Evolutionary conservation across 2,888 invertebrate genomes (phyloP).

Genomic region (Eudemis profundana): DNA sequence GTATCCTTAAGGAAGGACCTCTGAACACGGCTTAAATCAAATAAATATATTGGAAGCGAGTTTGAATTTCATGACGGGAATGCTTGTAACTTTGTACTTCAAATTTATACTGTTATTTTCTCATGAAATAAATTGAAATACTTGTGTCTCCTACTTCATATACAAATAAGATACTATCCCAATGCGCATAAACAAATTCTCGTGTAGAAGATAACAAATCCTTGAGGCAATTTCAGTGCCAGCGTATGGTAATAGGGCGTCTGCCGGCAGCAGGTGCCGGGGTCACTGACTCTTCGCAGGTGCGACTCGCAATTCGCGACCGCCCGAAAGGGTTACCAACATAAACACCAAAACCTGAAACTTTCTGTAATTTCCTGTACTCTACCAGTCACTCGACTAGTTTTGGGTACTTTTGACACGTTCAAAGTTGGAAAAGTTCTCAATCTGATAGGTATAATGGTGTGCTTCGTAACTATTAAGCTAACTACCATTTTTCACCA

Average conservation of each 20-base stretch:
- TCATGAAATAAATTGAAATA: no score
- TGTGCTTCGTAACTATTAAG: not conserved
- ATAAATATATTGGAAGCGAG: no score
- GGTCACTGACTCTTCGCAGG: slow-evolving; percentile 76
- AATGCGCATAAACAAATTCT: not conserved
- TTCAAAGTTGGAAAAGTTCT: not conserved
- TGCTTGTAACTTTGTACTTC: no score
- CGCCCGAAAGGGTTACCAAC: slow-evolving; percentile 45
- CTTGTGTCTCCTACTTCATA: no score
- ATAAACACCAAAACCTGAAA: slow-evolving; percentile 47
- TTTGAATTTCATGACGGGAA: no score
- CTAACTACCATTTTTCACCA: no score
- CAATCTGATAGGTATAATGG: not conserved
- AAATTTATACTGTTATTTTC: no score
- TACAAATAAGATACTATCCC: no score
- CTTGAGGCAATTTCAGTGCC: slow-evolving; percentile 38
- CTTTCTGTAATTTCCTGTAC: slow-evolving; percentile 59
- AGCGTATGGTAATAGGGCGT: slow-evolving; percentile 67
- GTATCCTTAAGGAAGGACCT: no score
- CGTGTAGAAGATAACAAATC: slow-evolving; percentile 1
- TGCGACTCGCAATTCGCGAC: slow-evolving; percentile 52
- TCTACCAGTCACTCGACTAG: not conserved
- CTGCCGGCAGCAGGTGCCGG: slow-evolving; percentile 73
- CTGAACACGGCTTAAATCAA: no score
- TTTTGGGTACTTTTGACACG: slow-evolving; percentile 1